Percentiles rank a stretch among this genome's conserved stretches.
Conservation (phyloP, 1,140 invertebrate species). For the Pararge aegeria region DNA sequence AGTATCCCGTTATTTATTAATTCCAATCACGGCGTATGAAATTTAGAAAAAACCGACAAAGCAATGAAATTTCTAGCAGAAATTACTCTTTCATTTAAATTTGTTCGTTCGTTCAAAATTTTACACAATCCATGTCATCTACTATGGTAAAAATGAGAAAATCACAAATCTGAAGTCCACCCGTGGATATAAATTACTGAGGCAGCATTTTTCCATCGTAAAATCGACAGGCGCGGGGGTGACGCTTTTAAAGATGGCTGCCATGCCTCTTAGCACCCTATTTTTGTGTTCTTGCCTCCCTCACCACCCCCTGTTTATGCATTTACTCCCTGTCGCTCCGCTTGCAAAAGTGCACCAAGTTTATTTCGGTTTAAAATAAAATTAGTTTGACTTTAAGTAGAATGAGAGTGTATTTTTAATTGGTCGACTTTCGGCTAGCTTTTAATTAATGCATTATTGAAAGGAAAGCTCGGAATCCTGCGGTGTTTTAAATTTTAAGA, state of each 20-base stretch:
- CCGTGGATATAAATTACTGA: conserved; percentile 40
- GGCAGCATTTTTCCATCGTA: conserved; percentile 46
- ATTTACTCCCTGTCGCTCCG: conserved; percentile 45
- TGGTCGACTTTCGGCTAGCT: conserved; percentile 33
- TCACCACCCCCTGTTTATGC: conserved; percentile 47
- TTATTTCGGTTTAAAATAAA: conserved; percentile 49
- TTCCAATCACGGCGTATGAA: too few species aligned
- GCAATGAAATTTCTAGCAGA: not conserved
- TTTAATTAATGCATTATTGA: conserved; percentile 33
- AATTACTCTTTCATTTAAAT: not conserved
- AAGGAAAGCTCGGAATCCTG: conserved; percentile 1
- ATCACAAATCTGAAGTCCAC: conserved; percentile 21
- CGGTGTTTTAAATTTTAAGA: conserved; percentile 1
- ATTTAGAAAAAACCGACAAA: not conserved
- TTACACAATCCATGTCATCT: not conserved
- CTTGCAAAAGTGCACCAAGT: conserved; percentile 50
- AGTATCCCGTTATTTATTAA: too few species aligned
- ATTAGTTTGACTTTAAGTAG: conserved; percentile 43
- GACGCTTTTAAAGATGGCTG: conserved; percentile 59
- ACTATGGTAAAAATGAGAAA: conserved; percentile 18
- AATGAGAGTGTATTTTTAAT: conserved; percentile 47
- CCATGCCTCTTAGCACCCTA: conserved; percentile 63
- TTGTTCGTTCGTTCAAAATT: not conserved
- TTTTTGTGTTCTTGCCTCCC: conserved; percentile 68
- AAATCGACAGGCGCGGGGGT: conserved; percentile 50